phyloP scores from a whole-genome alignment of 2,888 invertebrate genomes.

The Mantis religiosa region DNA sequence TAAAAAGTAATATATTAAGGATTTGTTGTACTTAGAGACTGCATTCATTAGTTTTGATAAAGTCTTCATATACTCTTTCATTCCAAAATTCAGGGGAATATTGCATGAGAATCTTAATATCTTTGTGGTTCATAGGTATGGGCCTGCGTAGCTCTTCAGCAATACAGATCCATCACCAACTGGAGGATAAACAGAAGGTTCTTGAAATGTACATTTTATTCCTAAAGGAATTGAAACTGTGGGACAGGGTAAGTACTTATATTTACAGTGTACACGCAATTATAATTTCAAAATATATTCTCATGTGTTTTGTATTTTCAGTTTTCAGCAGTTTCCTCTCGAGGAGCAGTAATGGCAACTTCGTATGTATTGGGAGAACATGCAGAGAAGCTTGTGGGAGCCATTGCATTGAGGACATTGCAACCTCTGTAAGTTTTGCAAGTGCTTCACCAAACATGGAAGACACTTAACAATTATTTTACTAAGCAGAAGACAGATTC shows the following conservation, averaged over 20 bases:
- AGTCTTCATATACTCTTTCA: too few species aligned
- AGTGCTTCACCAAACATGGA: not conserved
- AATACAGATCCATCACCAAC: slow-evolving; percentile 77
- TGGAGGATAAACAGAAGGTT: slow-evolving; percentile 83
- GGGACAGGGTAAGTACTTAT: slow-evolving; percentile 53
- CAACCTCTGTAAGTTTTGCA: slow-evolving; percentile 47
- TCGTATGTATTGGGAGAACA: slow-evolving; percentile 62
- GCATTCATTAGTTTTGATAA: too few species aligned
- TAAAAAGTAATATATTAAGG: too few species aligned
- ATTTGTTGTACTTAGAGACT: too few species aligned
- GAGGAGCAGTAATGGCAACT: slow-evolving; percentile 52
- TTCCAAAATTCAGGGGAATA: too few species aligned
- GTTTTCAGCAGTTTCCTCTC: slow-evolving; percentile 48
- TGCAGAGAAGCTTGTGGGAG: slow-evolving; percentile 75
- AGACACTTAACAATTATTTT: too few species aligned
- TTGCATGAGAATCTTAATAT: not conserved
- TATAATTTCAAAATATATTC: not conserved
- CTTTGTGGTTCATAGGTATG: slow-evolving; percentile 3
- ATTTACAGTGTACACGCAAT: not conserved
- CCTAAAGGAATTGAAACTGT: slow-evolving; percentile 62
- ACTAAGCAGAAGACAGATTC: too few species aligned
- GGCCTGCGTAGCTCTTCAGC: slow-evolving; percentile 60
- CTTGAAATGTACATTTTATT: slow-evolving; percentile 73
- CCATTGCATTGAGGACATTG: slow-evolving; percentile 62
- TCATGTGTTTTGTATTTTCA: slow-evolving; percentile 32